These are phyloP conservation scores for Podarcis muralis DNA, from an alignment of 2,113 vertebrate species.

Conservation along the genomic window DNA sequence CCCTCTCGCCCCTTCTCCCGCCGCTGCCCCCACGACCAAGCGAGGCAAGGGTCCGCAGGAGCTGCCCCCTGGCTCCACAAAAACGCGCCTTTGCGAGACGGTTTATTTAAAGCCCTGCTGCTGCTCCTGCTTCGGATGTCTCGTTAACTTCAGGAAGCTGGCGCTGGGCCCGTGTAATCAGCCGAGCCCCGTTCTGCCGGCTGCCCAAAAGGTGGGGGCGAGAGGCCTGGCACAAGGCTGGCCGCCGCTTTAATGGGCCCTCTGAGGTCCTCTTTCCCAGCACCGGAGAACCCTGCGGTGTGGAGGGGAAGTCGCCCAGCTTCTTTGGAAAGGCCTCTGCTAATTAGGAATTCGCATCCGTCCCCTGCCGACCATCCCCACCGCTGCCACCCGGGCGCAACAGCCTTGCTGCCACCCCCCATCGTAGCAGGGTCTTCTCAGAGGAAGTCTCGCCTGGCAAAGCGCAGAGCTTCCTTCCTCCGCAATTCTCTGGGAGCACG, in stretches of 20 bases:
- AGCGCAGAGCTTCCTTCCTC: not conserved
- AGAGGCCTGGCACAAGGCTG: not conserved
- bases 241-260: not conserved
- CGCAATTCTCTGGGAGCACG: too few species aligned
- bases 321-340: not conserved
- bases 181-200: not conserved
- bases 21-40: too few species aligned
- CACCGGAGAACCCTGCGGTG: not conserved
- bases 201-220: not conserved
- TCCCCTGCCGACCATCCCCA: not conserved
- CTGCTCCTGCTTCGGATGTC: not conserved
- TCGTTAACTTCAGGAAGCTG: constrained; percentile 5
- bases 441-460: not conserved
- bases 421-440: not conserved
- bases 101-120: constrained; percentile 5
- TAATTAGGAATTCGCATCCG: not conserved
- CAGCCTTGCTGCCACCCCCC: not conserved
- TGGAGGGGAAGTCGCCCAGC: not conserved
- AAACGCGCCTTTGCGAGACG: too few species aligned
- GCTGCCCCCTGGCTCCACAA: not conserved
- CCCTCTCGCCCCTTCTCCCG: not conserved
- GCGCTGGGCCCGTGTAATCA: not conserved
- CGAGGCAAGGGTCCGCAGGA: not conserved
- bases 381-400: not conserved
- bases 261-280: not conserved